Conservation (phyloP, 2,113 vertebrate genomes). For the Psittacara wagleri region DNA sequence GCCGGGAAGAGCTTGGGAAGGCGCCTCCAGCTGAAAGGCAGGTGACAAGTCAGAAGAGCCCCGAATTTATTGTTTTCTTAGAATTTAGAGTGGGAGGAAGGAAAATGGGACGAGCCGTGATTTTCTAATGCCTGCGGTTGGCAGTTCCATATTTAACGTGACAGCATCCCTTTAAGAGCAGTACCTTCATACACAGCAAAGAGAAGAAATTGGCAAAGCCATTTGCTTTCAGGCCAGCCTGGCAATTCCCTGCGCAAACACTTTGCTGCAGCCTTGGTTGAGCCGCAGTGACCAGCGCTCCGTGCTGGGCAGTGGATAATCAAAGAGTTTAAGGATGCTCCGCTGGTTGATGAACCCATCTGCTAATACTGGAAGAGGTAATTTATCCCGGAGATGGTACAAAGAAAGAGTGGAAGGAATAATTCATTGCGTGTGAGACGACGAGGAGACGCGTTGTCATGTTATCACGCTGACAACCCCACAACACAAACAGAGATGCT, state of each 20-base stretch:
- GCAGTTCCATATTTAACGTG: conserved; percentile 46
- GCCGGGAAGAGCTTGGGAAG: neutral
- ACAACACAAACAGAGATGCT: conserved; percentile 1
- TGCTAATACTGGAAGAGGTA: neutral
- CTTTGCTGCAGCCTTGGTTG: neutral
- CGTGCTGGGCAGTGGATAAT: neutral
- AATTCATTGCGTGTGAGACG: neutral
- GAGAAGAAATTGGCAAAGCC: conserved; percentile 26
- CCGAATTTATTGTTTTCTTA: conserved; percentile 29
- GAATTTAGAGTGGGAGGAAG: conserved; percentile 46
- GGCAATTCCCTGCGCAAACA: neutral
- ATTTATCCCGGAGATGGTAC: neutral
- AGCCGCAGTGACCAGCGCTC: accelerated
- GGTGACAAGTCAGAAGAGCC: conserved; percentile 18
- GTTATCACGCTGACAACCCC: conserved; percentile 18
- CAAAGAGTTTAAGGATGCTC: conserved; percentile 8
- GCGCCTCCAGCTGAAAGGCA: neutral
- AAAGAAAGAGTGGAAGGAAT: conserved; percentile 22
- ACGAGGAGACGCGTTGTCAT: neutral
- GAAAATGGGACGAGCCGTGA: conserved; percentile 63
- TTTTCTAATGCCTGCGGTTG: conserved; percentile 58
- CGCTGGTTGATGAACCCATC: neutral
- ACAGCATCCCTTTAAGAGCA: conserved; percentile 58
- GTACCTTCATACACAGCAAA: neutral
- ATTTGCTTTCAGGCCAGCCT: conserved; percentile 28